phyloP scores from a whole-genome alignment of 2,797 vertebrate genomes.

The Liparis tanakae region DNA sequence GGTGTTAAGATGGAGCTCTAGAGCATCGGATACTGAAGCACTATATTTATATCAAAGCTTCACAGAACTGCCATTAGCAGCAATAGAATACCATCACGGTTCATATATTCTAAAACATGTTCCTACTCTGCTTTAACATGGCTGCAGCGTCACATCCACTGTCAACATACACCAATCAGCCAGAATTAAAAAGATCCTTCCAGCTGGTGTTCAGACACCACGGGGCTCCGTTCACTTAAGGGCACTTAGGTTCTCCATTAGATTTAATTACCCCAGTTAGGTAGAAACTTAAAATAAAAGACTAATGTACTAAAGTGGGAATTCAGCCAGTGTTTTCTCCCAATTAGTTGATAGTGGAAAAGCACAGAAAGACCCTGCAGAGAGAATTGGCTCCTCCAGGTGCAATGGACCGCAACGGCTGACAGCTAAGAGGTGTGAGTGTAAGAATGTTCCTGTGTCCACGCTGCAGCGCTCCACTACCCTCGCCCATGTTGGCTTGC shows the following conservation, averaged over 20 bases:
- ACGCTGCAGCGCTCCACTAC: slow-evolving; percentile 29
- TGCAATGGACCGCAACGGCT: slow-evolving; percentile 53
- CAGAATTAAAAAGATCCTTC: slow-evolving; percentile 25
- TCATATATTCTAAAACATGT: not conserved
- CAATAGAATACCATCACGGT: not conserved
- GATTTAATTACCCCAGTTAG: slow-evolving; percentile 37
- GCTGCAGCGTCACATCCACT: not conserved
- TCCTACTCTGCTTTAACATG: not conserved
- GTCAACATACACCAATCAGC: slow-evolving; percentile 10
- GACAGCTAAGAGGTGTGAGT: slow-evolving; percentile 54
- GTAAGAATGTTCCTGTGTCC: slow-evolving; percentile 41
- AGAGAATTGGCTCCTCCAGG: slow-evolving; percentile 54
- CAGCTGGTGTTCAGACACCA: slow-evolving; percentile 16
- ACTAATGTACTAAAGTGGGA: slow-evolving; percentile 14
- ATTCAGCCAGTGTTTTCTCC: slow-evolving; percentile 39
- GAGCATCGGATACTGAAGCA: no score
- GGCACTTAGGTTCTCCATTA: slow-evolving; percentile 28
- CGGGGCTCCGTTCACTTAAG: slow-evolving; percentile 22
- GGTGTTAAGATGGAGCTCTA: not conserved
- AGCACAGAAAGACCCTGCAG: slow-evolving; percentile 46
- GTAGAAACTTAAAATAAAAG: slow-evolving; percentile 31
- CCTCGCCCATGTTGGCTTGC: slow-evolving; percentile 27
- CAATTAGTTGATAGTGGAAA: slow-evolving; percentile 36
- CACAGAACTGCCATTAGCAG: not conserved
- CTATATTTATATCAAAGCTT: no score